A percentile compares a stretch with the other conserved stretches of the same genome.
These are phyloP conservation scores for Cyanocitta stelleri DNA, from an alignment of 2,113 vertebrate species.

Conservation along the genomic window DNA sequence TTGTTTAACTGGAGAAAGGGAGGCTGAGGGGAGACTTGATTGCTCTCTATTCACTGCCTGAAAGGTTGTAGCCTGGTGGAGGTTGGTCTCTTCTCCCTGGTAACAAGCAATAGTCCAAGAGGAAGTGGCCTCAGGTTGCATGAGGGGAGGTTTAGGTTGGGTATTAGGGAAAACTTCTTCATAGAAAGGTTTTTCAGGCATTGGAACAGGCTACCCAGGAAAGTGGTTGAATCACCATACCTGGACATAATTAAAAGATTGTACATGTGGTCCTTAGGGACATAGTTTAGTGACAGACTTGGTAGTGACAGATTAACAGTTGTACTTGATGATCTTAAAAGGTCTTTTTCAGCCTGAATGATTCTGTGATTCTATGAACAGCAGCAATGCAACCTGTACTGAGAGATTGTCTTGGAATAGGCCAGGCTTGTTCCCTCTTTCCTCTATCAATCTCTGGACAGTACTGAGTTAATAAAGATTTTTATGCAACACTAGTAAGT, in stretches of 20 bases:
- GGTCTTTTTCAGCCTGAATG: background rate
- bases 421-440: background rate
- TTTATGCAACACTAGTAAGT: background rate
- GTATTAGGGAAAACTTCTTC: background rate
- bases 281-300: background rate
- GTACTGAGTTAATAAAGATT: background rate
- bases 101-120: background rate
- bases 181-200: background rate
- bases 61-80: background rate
- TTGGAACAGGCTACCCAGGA: background rate
- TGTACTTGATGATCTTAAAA: background rate
- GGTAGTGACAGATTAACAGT: background rate
- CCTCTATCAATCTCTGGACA: background rate
- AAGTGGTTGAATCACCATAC: background rate
- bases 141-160: background rate
- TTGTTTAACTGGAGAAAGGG: background rate
- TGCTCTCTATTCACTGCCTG: background rate
- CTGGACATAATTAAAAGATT: background rate
- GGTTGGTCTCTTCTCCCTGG: background rate
- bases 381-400: background rate
- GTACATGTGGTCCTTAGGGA: background rate
- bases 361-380: background rate
- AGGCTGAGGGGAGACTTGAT: background rate
- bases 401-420: background rate
- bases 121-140: background rate